Conservation (phyloP, 2,888 invertebrate species). For the Tetragnatha montana region DNA sequence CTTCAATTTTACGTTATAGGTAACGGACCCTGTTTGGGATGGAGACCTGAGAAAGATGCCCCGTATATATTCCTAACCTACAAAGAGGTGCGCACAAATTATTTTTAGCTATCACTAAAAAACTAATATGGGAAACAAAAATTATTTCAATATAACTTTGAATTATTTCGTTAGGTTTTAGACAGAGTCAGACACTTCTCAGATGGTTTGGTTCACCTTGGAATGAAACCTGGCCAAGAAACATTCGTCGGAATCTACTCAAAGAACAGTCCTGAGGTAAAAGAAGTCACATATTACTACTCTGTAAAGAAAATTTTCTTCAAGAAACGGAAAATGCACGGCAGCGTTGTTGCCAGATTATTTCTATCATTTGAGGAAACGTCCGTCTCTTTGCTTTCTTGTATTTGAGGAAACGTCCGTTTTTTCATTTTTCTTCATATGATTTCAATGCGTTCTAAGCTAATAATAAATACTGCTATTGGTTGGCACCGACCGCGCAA, state of each 20-base stretch:
- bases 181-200: constrained; percentile 90
- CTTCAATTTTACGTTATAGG: constrained; percentile 21
- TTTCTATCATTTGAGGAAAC: too few species aligned
- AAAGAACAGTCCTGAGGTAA: constrained; percentile 94
- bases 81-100: constrained; percentile 82
- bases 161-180: constrained; percentile 57
- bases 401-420: too few species aligned
- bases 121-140: background rate
- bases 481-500: too few species aligned
- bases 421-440: too few species aligned
- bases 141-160: background rate
- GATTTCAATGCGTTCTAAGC: too few species aligned
- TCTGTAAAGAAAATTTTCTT: too few species aligned
- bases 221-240: constrained; percentile 81
- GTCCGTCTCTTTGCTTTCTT: too few species aligned
- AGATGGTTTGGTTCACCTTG: constrained; percentile 89
- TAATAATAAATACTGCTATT: too few species aligned
- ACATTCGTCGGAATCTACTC: constrained; percentile 95
- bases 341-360: too few species aligned
- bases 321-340: too few species aligned
- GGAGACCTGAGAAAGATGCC: constrained; percentile 79
- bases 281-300: too few species aligned
- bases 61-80: constrained; percentile 86
- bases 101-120: background rate
- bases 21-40: constrained; percentile 72